phyloP scores from a whole-genome alignment of 2,888 invertebrate species.

The Lasiommata megera region DNA sequence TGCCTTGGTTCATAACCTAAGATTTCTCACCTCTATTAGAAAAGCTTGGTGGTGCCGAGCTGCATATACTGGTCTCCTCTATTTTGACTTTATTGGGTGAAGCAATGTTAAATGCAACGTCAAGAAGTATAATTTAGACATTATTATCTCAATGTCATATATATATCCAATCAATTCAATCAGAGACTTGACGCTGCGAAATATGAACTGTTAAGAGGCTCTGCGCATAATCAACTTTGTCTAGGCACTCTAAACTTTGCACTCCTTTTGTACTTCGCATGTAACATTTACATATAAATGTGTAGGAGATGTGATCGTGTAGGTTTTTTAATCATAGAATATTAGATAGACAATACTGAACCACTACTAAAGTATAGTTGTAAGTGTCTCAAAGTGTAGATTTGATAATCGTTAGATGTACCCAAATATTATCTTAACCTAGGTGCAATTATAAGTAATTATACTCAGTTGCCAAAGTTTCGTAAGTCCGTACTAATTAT shows the following conservation, averaged over 20 bases:
- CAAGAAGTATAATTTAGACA: too few relatives aligned
- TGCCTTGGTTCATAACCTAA: too few relatives aligned
- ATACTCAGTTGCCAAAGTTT: conserved; percentile 17
- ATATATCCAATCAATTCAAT: too few relatives aligned
- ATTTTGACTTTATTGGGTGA: too few relatives aligned
- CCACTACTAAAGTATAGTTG: conserved; percentile 19
- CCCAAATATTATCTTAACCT: conserved; percentile 7
- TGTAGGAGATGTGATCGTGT: conserved; percentile 59
- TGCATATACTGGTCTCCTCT: too few relatives aligned
- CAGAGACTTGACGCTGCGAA: too few relatives aligned
- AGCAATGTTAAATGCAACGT: too few relatives aligned
- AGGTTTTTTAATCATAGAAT: conserved; percentile 55
- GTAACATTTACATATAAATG: conserved; percentile 35
- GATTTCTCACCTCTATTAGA: too few relatives aligned
- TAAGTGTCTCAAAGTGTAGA: conserved; percentile 27
- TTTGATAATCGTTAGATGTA: conserved; percentile 20
- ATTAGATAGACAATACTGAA: conserved; percentile 35
- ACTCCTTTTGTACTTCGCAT: not conserved
- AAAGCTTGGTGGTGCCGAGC: too few relatives aligned
- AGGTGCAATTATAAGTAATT: not conserved
- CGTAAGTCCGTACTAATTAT: not conserved
- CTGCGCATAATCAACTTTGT: too few relatives aligned
- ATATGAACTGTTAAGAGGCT: too few relatives aligned
- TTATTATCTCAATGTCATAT: too few relatives aligned
- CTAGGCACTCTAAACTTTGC: not conserved